Evolutionary conservation across 2,888 invertebrate species (phyloP).

Genomic region (Andrena bucephala): DNA sequence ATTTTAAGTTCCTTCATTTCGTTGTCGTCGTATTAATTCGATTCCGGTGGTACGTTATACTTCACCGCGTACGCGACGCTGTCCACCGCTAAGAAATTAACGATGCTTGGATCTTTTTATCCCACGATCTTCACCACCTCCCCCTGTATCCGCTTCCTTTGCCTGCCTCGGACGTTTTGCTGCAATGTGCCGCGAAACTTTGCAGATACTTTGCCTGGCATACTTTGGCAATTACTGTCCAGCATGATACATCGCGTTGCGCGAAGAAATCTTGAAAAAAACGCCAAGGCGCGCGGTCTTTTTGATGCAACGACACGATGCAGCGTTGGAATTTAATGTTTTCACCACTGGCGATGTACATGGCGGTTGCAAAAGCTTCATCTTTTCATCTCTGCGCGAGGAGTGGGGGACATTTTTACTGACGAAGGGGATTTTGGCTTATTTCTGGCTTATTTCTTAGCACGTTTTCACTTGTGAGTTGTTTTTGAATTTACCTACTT

Average conservation of each 20-base stretch:
- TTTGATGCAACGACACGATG: constrained; percentile 20
- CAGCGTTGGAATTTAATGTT: constrained; percentile 2
- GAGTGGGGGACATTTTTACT: not conserved
- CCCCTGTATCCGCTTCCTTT: not conserved
- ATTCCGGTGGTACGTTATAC: constrained; percentile 48
- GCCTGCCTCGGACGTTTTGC: not conserved
- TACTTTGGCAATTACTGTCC: constrained; percentile 26
- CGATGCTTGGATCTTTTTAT: constrained; percentile 31
- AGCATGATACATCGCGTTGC: constrained; percentile 35
- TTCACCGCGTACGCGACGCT: constrained; percentile 23
- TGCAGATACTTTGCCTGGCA: constrained; percentile 29
- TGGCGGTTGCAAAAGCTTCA: not conserved
- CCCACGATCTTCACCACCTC: not conserved
- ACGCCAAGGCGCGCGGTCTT: constrained; percentile 5
- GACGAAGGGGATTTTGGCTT: not conserved
- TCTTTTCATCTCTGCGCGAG: not conserved
- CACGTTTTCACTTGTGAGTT: not conserved
- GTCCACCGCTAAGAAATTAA: constrained; percentile 41
- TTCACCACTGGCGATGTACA: constrained; percentile 15
- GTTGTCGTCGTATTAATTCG: constrained; percentile 40
- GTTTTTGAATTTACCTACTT: not conserved
- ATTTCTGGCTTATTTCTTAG: not conserved
- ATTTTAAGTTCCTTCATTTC: constrained; percentile 63
- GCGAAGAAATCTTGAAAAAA: constrained; percentile 39
- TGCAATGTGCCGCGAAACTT: constrained; percentile 18